phyloP scores from a whole-genome alignment of 2,113 vertebrate species.

The Bos javanicus region DNA sequence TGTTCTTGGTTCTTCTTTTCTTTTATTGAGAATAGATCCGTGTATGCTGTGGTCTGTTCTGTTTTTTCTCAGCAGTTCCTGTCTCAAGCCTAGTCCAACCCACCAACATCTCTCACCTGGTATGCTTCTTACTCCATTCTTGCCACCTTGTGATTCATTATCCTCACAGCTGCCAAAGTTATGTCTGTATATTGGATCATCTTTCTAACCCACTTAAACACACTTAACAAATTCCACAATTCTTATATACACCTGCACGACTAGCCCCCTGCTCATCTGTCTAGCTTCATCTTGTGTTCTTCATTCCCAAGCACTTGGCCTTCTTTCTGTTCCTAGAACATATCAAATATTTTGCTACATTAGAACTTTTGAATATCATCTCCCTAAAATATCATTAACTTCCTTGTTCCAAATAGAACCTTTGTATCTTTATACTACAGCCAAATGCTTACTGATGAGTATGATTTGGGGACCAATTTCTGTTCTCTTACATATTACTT shows the following conservation, averaged over 20 bases:
- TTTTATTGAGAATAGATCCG: background rate
- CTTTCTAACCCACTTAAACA: background rate
- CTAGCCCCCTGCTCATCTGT: background rate
- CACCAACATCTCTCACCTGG: background rate
- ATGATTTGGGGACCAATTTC: conserved; percentile 19
- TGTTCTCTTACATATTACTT: conserved; percentile 16
- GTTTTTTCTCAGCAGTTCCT: background rate
- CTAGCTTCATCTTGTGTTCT: background rate
- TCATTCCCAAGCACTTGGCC: background rate
- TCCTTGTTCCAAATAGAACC: background rate
- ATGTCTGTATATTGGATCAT: background rate
- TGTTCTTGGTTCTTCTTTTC: background rate
- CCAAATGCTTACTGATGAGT: background rate
- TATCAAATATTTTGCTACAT: background rate
- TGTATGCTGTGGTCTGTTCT: background rate
- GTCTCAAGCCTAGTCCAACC: background rate
- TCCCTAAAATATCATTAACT: background rate
- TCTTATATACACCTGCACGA: background rate
- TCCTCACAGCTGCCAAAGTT: background rate
- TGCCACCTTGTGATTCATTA: background rate
- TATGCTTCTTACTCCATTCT: background rate
- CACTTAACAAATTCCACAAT: background rate
- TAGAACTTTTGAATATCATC: background rate
- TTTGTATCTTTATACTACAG: background rate
- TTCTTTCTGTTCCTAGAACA: background rate